These are phyloP conservation scores for Myocastor coypus DNA, from an alignment of 2,113 vertebrate species.

Conservation along the genomic window DNA sequence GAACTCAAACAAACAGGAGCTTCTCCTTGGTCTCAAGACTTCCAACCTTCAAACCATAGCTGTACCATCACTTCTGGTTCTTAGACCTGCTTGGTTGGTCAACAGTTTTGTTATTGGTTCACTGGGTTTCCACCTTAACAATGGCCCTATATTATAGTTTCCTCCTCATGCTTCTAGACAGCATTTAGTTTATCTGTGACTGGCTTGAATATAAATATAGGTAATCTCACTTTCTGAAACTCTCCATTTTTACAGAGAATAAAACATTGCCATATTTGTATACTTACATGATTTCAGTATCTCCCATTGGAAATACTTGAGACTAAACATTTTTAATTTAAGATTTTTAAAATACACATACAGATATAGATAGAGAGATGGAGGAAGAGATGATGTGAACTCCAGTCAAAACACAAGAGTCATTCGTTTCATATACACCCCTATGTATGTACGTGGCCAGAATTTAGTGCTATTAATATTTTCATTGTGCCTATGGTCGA, in stretches of 20 bases:
- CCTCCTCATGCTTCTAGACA: background rate
- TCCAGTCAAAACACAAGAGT: background rate
- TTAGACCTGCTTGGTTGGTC: background rate
- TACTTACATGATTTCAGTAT: background rate
- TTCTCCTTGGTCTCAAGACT: background rate
- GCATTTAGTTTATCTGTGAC: background rate
- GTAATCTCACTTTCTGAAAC: constrained; percentile 4
- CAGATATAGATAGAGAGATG: background rate
- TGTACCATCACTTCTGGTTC: background rate
- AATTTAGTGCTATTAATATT: background rate
- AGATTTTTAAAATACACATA: background rate
- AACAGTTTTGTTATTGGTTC: background rate
- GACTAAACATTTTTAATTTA: background rate
- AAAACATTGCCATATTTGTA: background rate
- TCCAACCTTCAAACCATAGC: background rate
- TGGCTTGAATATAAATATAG: background rate
- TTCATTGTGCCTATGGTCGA: background rate
- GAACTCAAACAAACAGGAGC: background rate
- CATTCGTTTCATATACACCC: background rate
- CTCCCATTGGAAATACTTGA: background rate
- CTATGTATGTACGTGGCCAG: background rate
- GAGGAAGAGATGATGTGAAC: background rate
- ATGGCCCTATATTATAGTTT: background rate
- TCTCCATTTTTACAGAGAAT: background rate
- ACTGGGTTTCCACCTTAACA: background rate